Evolutionary conservation across 2,113 vertebrate genomes (phyloP).

Genomic region (Pelobates fuscus): DNA sequence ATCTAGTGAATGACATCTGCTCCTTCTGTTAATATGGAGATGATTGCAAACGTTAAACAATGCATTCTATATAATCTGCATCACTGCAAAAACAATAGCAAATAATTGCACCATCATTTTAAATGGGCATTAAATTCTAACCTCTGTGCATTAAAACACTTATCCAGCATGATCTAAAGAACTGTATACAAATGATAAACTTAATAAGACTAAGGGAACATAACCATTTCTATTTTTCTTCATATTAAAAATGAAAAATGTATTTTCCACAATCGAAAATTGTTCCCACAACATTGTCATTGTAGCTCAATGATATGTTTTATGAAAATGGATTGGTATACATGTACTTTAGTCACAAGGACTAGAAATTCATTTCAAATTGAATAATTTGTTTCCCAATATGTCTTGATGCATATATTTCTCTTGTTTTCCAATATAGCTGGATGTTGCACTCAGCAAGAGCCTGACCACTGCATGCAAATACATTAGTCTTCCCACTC

Average conservation of each 20-base stretch:
- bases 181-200: no score
- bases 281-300: neutral
- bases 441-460: constrained; percentile 1
- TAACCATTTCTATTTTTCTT: neutral
- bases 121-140: no score
- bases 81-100: no score
- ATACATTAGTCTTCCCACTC: constrained; percentile 21
- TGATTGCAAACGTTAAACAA: no score
- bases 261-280: neutral
- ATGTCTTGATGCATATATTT: constrained; percentile 7
- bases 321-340: neutral
- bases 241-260: neutral
- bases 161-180: no score
- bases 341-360: neutral
- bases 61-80: no score
- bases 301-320: neutral
- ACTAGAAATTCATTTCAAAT: neutral
- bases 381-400: constrained; percentile 10
- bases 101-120: no score
- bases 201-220: neutral
- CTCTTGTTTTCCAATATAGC: constrained; percentile 1
- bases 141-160: no score
- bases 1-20: no score
- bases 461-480: constrained; percentile 12
- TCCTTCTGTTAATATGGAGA: no score